Base-by-base conservation (phyloP, 1,140 invertebrate species). In the Drosophila repleta region DNA sequence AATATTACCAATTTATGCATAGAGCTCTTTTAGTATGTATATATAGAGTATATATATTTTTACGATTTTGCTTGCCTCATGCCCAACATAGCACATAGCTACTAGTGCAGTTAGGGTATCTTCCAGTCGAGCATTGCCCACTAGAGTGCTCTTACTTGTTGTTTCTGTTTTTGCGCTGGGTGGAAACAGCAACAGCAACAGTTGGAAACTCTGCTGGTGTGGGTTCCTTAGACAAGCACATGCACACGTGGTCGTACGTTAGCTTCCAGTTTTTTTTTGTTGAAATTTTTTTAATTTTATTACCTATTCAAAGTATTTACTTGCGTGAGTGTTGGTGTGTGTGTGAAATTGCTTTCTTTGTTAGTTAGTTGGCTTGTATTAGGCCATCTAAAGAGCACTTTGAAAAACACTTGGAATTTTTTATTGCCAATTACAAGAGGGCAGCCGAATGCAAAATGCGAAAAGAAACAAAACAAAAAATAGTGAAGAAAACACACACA, bases 361-460 rank as follows among this genome's bases (percentile, higher is more conserved):
- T 71, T 64, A 57, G 68, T 70, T 64, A 64, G 66, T 46, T 63
- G 39, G 21, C 39, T 63, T 64, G 35, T 48, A 70, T 70, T 72
- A 53, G 62, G 45, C 68, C 73, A 75, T 49, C 73, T 55, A 60
- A 43, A 51, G 72, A 63, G 72, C 53, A 70, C 72, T 70, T 70
- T 70, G 66, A 69, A 64, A 74, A 70, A 74, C 66, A 76, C 74
- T 73, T 76, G 74, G 74, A 76, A 76, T 76, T 76, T 76, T 73
- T 76, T 63, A 76, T 72, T 76, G 74, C 74, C 74, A 76, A 76
- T 76, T 76, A 76, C 69, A 73, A 17, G 37, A 37, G 58, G 39
- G 48, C 43, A 61, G 21, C 32, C 55, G 55, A 73, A 68, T 67
- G 52, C 13, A 49, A 46, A 49, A 52, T 15, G 43, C 35, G 24